A percentile compares a stretch with the other conserved stretches of the same genome.
phyloP scores from a whole-genome alignment of 2,113 vertebrate genomes.

The Neoarius graeffei region DNA sequence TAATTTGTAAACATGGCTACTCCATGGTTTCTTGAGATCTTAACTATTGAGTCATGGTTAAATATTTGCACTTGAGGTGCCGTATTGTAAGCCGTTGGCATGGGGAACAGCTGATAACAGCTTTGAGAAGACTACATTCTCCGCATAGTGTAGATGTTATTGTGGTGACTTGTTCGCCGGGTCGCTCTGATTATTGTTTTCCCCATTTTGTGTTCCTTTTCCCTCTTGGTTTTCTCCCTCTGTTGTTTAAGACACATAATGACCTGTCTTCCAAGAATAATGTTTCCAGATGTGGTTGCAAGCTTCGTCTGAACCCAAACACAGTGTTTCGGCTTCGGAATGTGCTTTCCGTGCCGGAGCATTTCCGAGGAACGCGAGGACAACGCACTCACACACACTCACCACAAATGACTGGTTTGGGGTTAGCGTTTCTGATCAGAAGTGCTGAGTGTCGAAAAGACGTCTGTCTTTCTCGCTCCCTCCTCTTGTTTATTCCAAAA shows the following conservation, averaged over 20 bases:
- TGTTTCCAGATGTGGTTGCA: slow-evolving; percentile 71
- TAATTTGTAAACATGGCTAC: neutral
- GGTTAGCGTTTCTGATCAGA: slow-evolving; percentile 56
- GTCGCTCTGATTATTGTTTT: slow-evolving; percentile 54
- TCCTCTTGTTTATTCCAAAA: slow-evolving; percentile 1
- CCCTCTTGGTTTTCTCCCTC: slow-evolving; percentile 42
- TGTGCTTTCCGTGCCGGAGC: slow-evolving; percentile 52
- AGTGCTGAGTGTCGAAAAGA: slow-evolving; percentile 63
- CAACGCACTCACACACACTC: slow-evolving; percentile 41
- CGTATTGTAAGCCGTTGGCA: no score
- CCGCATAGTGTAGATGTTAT: neutral
- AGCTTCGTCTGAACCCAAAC: slow-evolving; percentile 64
- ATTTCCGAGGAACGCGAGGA: slow-evolving; percentile 59
- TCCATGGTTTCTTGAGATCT: neutral
- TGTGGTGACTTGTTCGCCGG: slow-evolving; percentile 44
- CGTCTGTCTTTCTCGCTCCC: neutral
- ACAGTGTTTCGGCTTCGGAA: slow-evolving; percentile 64
- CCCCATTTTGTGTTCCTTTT: slow-evolving; percentile 51
- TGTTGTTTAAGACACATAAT: slow-evolving; percentile 63
- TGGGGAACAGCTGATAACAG: neutral
- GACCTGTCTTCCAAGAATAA: slow-evolving; percentile 70
- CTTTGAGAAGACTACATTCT: neutral
- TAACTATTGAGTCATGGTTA: neutral
- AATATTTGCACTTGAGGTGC: neutral
- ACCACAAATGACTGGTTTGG: slow-evolving; percentile 61